A percentile compares a stretch with the other conserved stretches of the same genome.
Evolutionary conservation across 2,797 vertebrate genomes (phyloP).

Genomic region (Coendou prehensilis): DNA sequence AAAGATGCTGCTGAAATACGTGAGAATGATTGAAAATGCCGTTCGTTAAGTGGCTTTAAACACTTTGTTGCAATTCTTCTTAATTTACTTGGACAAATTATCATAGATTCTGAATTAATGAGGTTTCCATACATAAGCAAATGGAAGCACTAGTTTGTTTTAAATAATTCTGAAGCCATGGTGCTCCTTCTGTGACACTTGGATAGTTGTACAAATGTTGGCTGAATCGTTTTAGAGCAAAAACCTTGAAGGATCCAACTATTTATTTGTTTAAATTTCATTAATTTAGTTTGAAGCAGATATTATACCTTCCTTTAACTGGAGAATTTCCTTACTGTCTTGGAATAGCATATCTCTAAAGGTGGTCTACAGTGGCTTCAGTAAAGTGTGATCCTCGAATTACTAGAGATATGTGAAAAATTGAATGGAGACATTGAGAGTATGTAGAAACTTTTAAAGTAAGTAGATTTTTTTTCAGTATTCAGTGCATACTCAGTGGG

Average conservation of each 20-base stretch:
- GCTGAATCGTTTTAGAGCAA: conserved; percentile 41
- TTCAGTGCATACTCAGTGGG: neutral
- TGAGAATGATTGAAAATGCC: conserved; percentile 56
- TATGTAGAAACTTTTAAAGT: conserved; percentile 1
- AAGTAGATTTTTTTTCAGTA: conserved; percentile 36
- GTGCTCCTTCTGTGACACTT: neutral
- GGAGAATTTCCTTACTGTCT: neutral
- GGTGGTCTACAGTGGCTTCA: neutral
- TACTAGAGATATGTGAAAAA: neutral
- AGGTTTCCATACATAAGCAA: conserved; percentile 53
- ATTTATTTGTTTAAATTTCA: conserved; percentile 60
- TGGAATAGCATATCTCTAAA: neutral
- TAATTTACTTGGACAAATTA: conserved; percentile 72
- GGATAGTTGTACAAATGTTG: conserved; percentile 64
- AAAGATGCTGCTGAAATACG: conserved; percentile 54
- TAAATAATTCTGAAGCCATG: conserved; percentile 67
- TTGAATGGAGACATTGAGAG: neutral
- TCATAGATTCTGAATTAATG: conserved; percentile 70
- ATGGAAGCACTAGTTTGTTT: conserved; percentile 46
- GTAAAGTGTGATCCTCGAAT: neutral
- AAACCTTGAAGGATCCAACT: conserved; percentile 8
- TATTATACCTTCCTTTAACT: conserved; percentile 19
- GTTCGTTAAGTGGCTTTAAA: conserved; percentile 57
- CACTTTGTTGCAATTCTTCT: conserved; percentile 41
- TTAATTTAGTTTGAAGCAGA: conserved; percentile 60